Base-by-base conservation (phyloP, 2,113 vertebrate species). In the Fulmarus glacialis region DNA sequence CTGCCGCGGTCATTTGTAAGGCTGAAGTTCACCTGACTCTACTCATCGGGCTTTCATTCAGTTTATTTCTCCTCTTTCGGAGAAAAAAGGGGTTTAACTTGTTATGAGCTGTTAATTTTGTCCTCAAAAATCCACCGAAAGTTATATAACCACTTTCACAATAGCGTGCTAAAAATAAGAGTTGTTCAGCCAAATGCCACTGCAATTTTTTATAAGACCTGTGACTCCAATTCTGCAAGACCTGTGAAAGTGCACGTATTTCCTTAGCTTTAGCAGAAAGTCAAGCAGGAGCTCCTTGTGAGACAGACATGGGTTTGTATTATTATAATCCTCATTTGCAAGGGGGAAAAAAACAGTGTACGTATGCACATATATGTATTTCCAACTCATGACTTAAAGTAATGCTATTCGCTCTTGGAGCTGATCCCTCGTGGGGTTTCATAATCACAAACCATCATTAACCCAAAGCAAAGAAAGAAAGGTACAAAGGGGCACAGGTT, bases 141-240 rank as follows among this genome's bases (percentile, higher is more conserved):
- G 84, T 98, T 98, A 98, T 70, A 94, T 95, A 98, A 98, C 47
- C 58, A 38, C 95, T 96, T 96, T 96, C 94, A 97, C 96, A 97
- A 97, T 43, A 93, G 84, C 27, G 2, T 77, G 45, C 95, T 96
- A 96, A 97, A 97, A 94, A 86, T 94, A 95, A 88, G 84, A 79
- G 74, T 12, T 55, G 29, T 58, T 96, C 66, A 94, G 87, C 66
- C 78, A 97, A 97, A 88, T 43, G 71, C 66, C 89, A 91, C 45
- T 91, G 86, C 86, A 93, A 50, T 85, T 95, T 97, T 90, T 95
- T 81, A 5, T 66, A 89, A 96, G 93, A 94, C 79, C 80, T 89
- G 93, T 45, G 59, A 47, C 89, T 95, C 53, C 68, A 73, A 91
- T 89, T 94, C 93, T 86, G 89, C 67, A 94, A 96, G 87, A 94